A percentile compares a stretch with the other conserved stretches of the same genome.
Evolutionary conservation across 2,113 vertebrate genomes (phyloP).

Genomic region (Dasyprocta punctata): DNA sequence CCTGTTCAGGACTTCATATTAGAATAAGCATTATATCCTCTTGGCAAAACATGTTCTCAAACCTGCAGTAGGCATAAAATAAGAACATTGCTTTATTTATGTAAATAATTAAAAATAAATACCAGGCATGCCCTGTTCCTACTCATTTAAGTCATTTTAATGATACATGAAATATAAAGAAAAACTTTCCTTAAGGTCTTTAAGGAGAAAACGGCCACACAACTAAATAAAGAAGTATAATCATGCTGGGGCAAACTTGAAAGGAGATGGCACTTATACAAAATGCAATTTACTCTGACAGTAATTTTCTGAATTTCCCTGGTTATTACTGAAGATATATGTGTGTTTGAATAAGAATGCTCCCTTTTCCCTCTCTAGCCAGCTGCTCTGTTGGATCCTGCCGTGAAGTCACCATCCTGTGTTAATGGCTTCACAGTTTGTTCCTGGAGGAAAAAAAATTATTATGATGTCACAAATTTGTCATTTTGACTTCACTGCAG

Average conservation of each 20-base stretch:
- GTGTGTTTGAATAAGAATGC: slow-evolving; percentile 74
- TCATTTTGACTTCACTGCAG: slow-evolving; percentile 73
- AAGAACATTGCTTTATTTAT: slow-evolving; percentile 79
- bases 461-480: slow-evolving; percentile 79
- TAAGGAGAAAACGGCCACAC: slow-evolving; percentile 83
- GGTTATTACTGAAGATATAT: slow-evolving; percentile 82
- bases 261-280: slow-evolving; percentile 83
- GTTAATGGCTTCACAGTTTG: slow-evolving; percentile 82
- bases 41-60: slow-evolving; percentile 74
- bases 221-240: slow-evolving; percentile 83
- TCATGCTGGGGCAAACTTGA: slow-evolving; percentile 68
- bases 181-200: slow-evolving; percentile 80
- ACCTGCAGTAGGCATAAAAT: slow-evolving; percentile 73
- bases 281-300: slow-evolving; percentile 83
- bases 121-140: slow-evolving; percentile 72
- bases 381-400: slow-evolving; percentile 72
- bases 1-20: slow-evolving; percentile 18
- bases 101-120: slow-evolving; percentile 86
- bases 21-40: slow-evolving; percentile 42
- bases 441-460: slow-evolving; percentile 73
- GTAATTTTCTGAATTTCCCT: slow-evolving; percentile 83
- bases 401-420: slow-evolving; percentile 78
- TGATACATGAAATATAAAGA: slow-evolving; percentile 82
- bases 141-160: slow-evolving; percentile 82
- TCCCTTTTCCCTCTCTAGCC: slow-evolving; percentile 66